phyloP scores from a whole-genome alignment of 2,113 vertebrate species.

The Isichthys henryi region DNA sequence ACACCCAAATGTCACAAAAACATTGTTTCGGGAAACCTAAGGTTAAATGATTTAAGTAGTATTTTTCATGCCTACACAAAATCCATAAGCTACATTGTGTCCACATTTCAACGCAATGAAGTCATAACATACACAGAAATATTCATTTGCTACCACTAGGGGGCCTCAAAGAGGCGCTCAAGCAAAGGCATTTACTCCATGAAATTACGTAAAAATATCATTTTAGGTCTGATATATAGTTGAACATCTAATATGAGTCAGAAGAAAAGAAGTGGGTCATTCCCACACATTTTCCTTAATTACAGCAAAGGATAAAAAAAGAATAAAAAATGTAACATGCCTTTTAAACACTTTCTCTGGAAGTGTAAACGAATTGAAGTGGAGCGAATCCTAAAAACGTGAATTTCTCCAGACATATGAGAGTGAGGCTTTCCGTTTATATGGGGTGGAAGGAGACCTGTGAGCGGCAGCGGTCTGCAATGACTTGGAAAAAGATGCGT shows the following conservation, averaged over 20 bases:
- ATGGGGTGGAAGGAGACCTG: neutral
- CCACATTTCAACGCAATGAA: neutral
- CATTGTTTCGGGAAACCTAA: neutral
- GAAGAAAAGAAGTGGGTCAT: neutral
- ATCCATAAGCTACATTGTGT: neutral
- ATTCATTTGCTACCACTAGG: conserved; percentile 44
- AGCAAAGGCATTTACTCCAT: neutral
- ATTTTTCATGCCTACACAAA: neutral
- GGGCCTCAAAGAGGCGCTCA: conserved; percentile 51
- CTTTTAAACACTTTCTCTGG: neutral
- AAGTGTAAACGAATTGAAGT: neutral
- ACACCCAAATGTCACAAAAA: neutral
- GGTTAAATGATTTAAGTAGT: neutral
- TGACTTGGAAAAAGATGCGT: neutral
- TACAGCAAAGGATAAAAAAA: neutral
- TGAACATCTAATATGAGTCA: neutral
- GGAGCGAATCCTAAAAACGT: neutral
- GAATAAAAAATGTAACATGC: neutral
- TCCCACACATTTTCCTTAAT: neutral
- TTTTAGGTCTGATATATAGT: neutral
- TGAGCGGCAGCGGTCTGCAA: neutral
- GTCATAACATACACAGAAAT: neutral
- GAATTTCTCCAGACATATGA: neutral
- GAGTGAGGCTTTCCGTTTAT: neutral
- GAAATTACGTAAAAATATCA: neutral